phyloP scores from a whole-genome alignment of 2,888 invertebrate genomes.

The Dioctria linearis region DNA sequence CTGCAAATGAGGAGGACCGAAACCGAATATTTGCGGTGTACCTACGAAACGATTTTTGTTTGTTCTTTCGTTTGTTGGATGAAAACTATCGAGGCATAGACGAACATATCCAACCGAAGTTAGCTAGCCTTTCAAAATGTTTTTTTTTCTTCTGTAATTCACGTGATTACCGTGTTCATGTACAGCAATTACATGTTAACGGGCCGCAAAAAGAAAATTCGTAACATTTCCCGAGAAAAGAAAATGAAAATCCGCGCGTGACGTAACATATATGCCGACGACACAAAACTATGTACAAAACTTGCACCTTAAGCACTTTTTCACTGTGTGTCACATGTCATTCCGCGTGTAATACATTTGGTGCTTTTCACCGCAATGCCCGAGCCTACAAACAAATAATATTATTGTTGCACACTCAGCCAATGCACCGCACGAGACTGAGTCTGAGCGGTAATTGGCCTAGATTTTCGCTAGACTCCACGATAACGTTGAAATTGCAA shows the following conservation, averaged over 20 bases:
- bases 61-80: neutral
- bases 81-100: slow-evolving; percentile 37
- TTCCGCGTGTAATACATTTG: neutral
- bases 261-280: slow-evolving; percentile 12
- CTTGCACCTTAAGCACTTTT: slow-evolving; percentile 21
- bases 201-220: slow-evolving; percentile 20
- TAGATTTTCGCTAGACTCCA: slow-evolving; percentile 21
- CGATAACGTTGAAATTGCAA: slow-evolving; percentile 41
- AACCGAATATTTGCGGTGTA: neutral
- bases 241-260: slow-evolving; percentile 28
- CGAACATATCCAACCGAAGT: neutral
- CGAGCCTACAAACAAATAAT: neutral
- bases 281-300: neutral
- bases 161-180: slow-evolving; percentile 14
- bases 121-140: slow-evolving; percentile 29
- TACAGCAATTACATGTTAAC: neutral
- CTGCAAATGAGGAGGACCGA: neutral
- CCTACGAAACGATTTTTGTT: neutral
- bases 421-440: too few relatives aligned
- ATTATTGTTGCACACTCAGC: too few relatives aligned
- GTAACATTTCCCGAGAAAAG: neutral
- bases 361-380: neutral
- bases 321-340: slow-evolving; percentile 23
- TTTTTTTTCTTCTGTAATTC: neutral
- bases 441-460: neutral